Conservation (phyloP, 2,888 invertebrate species). For the Plagiodera versicolora region DNA sequence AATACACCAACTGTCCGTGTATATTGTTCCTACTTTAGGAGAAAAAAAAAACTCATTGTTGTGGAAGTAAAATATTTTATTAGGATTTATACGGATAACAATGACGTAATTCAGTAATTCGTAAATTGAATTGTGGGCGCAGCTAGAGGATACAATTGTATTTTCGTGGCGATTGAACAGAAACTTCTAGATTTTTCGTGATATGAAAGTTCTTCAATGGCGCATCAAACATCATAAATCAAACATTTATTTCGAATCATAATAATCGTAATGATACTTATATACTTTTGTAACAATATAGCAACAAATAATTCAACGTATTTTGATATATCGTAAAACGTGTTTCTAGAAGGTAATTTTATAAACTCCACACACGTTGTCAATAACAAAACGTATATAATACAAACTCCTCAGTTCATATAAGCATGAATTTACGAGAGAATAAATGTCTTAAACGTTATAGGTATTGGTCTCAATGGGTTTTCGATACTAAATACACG, state of each 20-base stretch:
- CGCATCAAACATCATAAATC: too few species aligned
- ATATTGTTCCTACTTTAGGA: background rate
- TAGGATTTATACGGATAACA: slow-evolving; percentile 48
- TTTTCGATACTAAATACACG: slow-evolving; percentile 25
- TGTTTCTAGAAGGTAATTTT: slow-evolving; percentile 35
- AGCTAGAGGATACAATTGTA: slow-evolving; percentile 39
- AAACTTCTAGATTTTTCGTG: slow-evolving; percentile 33
- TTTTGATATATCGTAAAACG: slow-evolving; percentile 38
- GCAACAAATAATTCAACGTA: slow-evolving; percentile 50
- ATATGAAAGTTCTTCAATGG: too few species aligned
- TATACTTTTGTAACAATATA: slow-evolving; percentile 51
- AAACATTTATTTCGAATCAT: slow-evolving; percentile 13
- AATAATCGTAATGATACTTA: slow-evolving; percentile 10
- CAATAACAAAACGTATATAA: slow-evolving; percentile 41
- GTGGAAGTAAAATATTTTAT: slow-evolving; percentile 36
- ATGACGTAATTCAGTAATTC: slow-evolving; percentile 44
- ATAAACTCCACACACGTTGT: slow-evolving; percentile 37
- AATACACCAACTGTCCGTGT: too few species aligned
- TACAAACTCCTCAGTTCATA: slow-evolving; percentile 39
- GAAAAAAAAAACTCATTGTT: too few species aligned
- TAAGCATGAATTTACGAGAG: slow-evolving; percentile 39
- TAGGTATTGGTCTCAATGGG: slow-evolving; percentile 52
- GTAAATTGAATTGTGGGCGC: slow-evolving; percentile 39
- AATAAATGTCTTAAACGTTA: slow-evolving; percentile 45
- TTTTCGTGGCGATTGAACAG: slow-evolving; percentile 20